phyloP scores from a whole-genome alignment of 2,797 vertebrate species.

The Myotis vivesi region DNA sequence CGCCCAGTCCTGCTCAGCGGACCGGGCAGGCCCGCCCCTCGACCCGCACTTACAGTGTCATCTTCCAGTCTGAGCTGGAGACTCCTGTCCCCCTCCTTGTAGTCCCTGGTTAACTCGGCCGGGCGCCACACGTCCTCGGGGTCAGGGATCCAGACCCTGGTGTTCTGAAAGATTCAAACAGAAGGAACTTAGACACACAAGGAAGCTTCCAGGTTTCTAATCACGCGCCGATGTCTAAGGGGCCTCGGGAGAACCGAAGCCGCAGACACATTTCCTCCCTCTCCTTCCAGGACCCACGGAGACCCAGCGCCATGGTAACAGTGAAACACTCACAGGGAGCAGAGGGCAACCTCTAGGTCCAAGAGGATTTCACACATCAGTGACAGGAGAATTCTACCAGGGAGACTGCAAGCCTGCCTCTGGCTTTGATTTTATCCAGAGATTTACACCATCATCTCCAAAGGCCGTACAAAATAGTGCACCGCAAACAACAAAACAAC shows the following conservation, averaged over 20 bases:
- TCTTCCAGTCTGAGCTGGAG: constrained; percentile 93
- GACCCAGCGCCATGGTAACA: not conserved
- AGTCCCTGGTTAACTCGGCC: constrained; percentile 93
- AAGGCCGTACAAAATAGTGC: not conserved
- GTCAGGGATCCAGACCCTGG: constrained; percentile 96
- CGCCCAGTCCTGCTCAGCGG: not conserved
- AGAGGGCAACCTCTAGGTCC: not conserved
- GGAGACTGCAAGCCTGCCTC: not conserved
- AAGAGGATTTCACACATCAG: not conserved
- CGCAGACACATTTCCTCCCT: too few species aligned
- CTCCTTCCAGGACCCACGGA: not conserved
- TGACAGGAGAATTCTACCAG: not conserved
- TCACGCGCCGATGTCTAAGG: fast-evolving
- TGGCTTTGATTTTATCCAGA: not conserved
- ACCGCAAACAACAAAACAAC: not conserved
- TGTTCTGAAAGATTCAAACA: constrained; percentile 84
- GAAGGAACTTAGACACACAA: not conserved
- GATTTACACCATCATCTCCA: not conserved
- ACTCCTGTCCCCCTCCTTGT: constrained; percentile 90
- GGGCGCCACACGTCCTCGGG: constrained; percentile 93
- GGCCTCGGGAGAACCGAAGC: not conserved
- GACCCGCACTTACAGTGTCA: constrained; percentile 88
- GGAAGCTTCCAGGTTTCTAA: not conserved
- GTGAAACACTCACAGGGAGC: not conserved
- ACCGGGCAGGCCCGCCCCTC: fast-evolving